These are phyloP conservation scores for Ormyrus thymus DNA, from an alignment of 2,888 invertebrate genomes.

Conservation along the genomic window DNA sequence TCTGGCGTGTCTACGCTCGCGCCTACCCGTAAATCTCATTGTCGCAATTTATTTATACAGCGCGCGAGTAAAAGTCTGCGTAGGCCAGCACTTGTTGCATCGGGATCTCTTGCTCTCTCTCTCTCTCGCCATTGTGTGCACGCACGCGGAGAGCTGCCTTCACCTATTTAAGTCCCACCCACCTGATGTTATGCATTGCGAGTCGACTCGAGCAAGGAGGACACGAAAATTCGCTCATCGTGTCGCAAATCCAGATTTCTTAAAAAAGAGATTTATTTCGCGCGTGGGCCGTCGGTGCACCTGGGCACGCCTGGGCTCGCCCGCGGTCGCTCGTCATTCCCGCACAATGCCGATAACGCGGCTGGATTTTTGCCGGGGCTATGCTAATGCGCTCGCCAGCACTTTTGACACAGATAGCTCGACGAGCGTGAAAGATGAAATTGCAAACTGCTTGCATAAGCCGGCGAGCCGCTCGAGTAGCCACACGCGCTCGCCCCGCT, in stretches of 20 bases:
- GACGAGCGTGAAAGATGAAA: conserved; percentile 55
- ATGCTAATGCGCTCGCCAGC: conserved; percentile 4
- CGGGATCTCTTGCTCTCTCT: conserved; percentile 51
- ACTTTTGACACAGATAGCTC: conserved; percentile 51
- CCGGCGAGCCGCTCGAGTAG: not conserved
- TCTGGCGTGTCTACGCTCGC: too few species aligned
- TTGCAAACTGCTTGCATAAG: conserved; percentile 48
- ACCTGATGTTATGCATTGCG: conserved; percentile 60
- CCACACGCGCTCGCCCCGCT: not conserved
- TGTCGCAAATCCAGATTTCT: too few species aligned
- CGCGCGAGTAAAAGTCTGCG: conserved; percentile 58
- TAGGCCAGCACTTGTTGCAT: conserved; percentile 70
- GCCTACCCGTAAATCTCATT: conserved; percentile 33
- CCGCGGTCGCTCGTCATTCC: conserved; percentile 1
- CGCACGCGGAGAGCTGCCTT: conserved; percentile 63
- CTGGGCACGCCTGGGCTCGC: not conserved
- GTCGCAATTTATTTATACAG: conserved; percentile 61
- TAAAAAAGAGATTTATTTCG: not conserved
- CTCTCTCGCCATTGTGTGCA: conserved; percentile 61
- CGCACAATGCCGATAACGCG: conserved; percentile 38
- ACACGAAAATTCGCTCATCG: too few species aligned
- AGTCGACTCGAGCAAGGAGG: not conserved
- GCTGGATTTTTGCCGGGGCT: conserved; percentile 5
- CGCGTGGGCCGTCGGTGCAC: not conserved
- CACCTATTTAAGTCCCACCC: conserved; percentile 71